These are phyloP conservation scores for Psilopsiagon aymara DNA, from an alignment of 2,113 vertebrate genomes.

Conservation along the genomic window DNA sequence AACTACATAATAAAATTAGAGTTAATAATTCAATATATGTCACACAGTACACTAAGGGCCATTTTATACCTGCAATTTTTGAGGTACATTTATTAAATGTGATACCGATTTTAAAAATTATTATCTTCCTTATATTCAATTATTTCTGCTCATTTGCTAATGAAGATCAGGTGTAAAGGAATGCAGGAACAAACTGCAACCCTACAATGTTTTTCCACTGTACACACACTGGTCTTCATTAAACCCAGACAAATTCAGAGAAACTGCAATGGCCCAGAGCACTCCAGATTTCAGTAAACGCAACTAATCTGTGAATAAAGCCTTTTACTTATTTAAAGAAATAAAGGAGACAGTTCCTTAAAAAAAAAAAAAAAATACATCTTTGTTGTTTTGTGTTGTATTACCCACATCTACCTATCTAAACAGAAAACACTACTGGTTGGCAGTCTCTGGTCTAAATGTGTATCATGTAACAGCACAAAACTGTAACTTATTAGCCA, in stretches of 20 bases:
- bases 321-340: not conserved
- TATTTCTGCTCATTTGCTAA: not conserved
- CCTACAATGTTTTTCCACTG: not conserved
- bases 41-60: rapidly evolving
- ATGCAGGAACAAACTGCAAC: not conserved
- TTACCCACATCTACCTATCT: not conserved
- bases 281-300: not conserved
- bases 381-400: not conserved
- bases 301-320: not conserved
- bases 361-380: not conserved
- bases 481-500: not conserved
- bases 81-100: not conserved
- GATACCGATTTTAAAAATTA: not conserved
- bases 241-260: not conserved
- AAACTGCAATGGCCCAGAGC: not conserved
- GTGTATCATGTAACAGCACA: not conserved
- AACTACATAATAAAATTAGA: not conserved
- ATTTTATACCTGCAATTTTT: not conserved
- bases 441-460: not conserved
- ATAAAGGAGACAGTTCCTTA: not conserved
- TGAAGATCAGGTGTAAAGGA: not conserved
- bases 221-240: not conserved
- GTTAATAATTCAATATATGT: not conserved
- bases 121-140: not conserved
- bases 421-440: not conserved